Base-by-base conservation (phyloP, 2,888 invertebrate species). In the Phalangium opilio region DNA sequence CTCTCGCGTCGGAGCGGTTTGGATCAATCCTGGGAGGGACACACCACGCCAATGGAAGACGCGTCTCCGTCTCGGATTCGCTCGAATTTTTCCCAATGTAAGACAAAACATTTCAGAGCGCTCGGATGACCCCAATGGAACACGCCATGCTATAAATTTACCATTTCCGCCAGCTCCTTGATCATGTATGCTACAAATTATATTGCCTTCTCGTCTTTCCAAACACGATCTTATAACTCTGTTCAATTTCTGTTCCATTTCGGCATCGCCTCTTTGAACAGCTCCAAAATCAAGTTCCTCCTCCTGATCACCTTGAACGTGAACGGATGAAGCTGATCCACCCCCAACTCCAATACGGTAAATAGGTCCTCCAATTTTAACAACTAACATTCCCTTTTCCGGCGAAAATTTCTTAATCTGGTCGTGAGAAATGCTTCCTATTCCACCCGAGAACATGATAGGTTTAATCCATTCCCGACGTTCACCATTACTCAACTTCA, bases 341-440 rank as follows among this genome's bases (percentile, higher is more conserved):
- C 96, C 96, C 11, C 96, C 96, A 4, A 98, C 90, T 1, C 96
- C 96, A 63, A 98, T 96, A 53, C 96, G 75, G 66, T 95, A 96
- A 41, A 91, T 90, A 0, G 96, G 96, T 0, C 96, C 96, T 12
- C 96, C 96, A 41, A 98, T 75, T 72, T 98, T 96, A 1, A 90
- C 83, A 43, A 98, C 75, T 61, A 83, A 72, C 80, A 90, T 87
- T 11, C 82, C 83, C 68, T 77, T 75, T 60, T 77, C 70, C 0
- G 91, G 83, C 44, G 72, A 67, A 38, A 77, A 67, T 69, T 95
- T 95, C 43, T 77, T 70, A 1, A 81, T 78, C 79, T 87, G 83
- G 20, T 70, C 66, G 2, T 80, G 78, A 52, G 89, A 84, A 76
- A 96, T 83, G 45, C 79, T 79, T 2, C 96, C 96, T 52, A 96